phyloP scores from a whole-genome alignment of 2,888 invertebrate species.

The Kryphioiulus occultus region DNA sequence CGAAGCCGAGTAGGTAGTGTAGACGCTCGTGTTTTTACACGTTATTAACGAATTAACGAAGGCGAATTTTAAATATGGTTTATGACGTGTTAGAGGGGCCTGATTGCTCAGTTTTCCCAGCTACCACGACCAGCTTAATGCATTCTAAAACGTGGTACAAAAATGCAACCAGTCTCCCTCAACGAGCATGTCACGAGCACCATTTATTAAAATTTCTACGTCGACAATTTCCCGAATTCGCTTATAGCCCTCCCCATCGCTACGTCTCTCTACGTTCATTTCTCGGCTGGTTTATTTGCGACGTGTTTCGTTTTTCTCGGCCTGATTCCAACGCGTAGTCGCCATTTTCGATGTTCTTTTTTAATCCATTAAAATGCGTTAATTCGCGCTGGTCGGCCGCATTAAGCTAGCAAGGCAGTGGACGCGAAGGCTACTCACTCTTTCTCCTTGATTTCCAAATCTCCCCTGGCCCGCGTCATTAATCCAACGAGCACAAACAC shows the following conservation, averaged over 20 bases:
- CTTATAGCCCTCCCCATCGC: no score
- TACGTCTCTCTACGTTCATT: background rate
- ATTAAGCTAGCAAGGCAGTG: background rate
- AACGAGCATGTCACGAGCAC: no score
- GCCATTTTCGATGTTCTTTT: constrained; percentile 11
- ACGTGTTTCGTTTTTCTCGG: background rate
- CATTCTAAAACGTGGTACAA: no score
- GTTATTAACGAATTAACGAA: background rate
- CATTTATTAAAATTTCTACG: no score
- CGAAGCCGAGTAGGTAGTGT: background rate
- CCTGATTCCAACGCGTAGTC: background rate
- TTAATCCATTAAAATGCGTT: constrained; percentile 20
- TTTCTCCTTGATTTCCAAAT: background rate
- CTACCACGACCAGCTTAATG: no score
- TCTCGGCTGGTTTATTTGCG: background rate
- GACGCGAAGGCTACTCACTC: background rate
- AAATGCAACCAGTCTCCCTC: no score
- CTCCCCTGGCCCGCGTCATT: background rate
- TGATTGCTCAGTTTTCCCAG: background rate
- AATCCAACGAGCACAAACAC: background rate
- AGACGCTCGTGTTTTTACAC: background rate
- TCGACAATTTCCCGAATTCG: no score
- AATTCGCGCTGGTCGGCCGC: background rate
- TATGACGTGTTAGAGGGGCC: background rate
- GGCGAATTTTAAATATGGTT: background rate